Evolutionary conservation across 2,113 vertebrate genomes (phyloP).

Genomic region (Rhabdomys dilectus): DNA sequence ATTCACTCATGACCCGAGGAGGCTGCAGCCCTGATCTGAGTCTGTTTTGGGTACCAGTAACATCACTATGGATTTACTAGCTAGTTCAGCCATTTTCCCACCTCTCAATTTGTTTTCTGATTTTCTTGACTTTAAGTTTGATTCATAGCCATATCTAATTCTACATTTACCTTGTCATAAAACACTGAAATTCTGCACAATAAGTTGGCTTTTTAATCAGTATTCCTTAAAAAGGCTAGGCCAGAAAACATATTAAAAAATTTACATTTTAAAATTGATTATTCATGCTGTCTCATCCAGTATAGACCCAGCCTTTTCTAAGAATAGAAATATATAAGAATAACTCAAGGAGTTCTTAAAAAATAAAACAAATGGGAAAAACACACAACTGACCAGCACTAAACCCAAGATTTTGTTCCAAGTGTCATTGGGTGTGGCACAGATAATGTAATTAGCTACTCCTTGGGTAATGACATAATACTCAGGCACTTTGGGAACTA

Average conservation of each 20-base stretch:
- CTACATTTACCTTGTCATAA: not conserved
- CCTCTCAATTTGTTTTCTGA: not conserved
- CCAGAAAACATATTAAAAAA: conserved; percentile 3
- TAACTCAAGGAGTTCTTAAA: not conserved
- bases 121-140: not conserved
- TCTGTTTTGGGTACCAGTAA: not conserved
- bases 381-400: not conserved
- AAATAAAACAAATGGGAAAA: not conserved
- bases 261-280: conserved; percentile 49
- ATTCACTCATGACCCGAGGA: not conserved
- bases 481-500: not conserved
- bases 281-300: not conserved
- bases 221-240: not conserved
- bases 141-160: not conserved
- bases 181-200: not conserved
- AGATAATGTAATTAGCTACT: not conserved
- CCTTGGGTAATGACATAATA: not conserved
- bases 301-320: not conserved
- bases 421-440: not conserved
- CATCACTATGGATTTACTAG: accelerated
- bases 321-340: not conserved
- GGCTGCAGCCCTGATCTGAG: not conserved
- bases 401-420: not conserved
- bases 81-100: not conserved
- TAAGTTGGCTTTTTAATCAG: conserved; percentile 30